Base-by-base conservation (phyloP, 2,113 vertebrate species). In the Hydrochoerus hydrochaeris region DNA sequence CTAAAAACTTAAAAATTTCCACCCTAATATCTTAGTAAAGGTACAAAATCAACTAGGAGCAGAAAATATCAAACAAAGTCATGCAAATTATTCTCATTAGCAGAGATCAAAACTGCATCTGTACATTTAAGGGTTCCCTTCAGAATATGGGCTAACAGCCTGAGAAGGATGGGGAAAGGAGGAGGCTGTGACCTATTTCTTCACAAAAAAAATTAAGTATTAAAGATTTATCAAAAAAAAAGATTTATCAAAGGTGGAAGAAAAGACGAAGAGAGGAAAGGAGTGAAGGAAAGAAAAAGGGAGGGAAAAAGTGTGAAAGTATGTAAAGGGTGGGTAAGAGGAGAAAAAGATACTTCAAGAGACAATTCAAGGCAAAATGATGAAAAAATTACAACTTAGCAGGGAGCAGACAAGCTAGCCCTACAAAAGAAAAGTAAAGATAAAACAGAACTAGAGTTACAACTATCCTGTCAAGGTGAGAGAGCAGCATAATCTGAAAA, bases 341-440 rank as follows among this genome's bases (percentile, higher is more conserved):
- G n/a, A 57, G 85, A 58, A 16, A 0, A 58, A 87, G 54, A 54
- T 54, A 54, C 54, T 54, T 54, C 54, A 54, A 54, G 0, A 73
- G 14, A 26, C 35, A 63, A 57, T 69, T 75, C 69, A 81, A 85
- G 41, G 19, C 67, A 87, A 92, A 88, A 96, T 16, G n/a, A 52
- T 38, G 41, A 57, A 77, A 92, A 60, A 93, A 81, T 26, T 63
- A 62, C 3, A 28, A 60, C 49, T 91, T 85, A 85, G 14, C 57
- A 95, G 63, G 13, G 46, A 80, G 86, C 24, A 84, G 32, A 75
- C 16, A 58, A 24, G 30, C 13, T 60, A 58, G 41, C 63, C 57
- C 69, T 41, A 24, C 9, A 17, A 82, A 90, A 86, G 57, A 96
- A 95, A 85, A 69, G 49, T 54, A 73, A 96, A 89, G 44, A 90